Percentiles rank a stretch among this genome's conserved stretches.
These are phyloP conservation scores for Drosophila pseudoananassae DNA, from an alignment of 1,140 invertebrate genomes.

Conservation along the genomic window DNA sequence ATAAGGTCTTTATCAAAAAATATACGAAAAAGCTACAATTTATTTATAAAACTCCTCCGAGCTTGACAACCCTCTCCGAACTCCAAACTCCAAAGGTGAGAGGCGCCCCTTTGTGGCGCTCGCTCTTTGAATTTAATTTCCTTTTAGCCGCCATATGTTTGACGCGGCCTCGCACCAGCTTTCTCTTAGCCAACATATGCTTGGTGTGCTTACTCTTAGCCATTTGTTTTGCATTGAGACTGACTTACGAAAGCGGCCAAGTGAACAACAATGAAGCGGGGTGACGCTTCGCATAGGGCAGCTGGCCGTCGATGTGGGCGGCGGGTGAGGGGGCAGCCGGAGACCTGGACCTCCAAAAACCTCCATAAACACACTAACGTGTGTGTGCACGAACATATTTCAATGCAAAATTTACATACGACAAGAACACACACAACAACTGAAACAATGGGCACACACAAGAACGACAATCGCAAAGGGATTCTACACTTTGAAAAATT, in stretches of 20 bases:
- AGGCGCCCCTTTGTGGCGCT: constrained; percentile 18
- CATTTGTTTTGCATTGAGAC: constrained; percentile 56
- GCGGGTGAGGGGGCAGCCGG: neutral
- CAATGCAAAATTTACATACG: constrained; percentile 73
- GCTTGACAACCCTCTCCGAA: constrained; percentile 14
- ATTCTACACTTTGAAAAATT: constrained; percentile 1
- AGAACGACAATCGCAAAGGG: constrained; percentile 53
- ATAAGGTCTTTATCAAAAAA: neutral
- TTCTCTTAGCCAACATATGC: constrained; percentile 57
- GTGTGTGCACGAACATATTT: constrained; percentile 39
- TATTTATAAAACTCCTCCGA: neutral
- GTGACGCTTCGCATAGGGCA: constrained; percentile 8
- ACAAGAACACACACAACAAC: constrained; percentile 48
- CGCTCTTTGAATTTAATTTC: constrained; percentile 15
- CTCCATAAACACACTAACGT: constrained; percentile 26
- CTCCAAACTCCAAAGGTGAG: constrained; percentile 2
- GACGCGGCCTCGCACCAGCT: constrained; percentile 1
- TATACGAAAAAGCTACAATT: neutral
- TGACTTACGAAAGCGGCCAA: constrained; percentile 74
- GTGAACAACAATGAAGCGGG: constrained; percentile 57
- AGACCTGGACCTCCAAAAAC: constrained; percentile 66
- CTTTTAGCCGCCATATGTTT: constrained; percentile 21
- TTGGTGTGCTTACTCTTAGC: constrained; percentile 17
- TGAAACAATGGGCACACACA: constrained; percentile 40
- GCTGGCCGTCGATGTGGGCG: neutral